Evolutionary conservation across 1,140 invertebrate species (phyloP).

Genomic region (Lepidotrigona ventralis): DNA sequence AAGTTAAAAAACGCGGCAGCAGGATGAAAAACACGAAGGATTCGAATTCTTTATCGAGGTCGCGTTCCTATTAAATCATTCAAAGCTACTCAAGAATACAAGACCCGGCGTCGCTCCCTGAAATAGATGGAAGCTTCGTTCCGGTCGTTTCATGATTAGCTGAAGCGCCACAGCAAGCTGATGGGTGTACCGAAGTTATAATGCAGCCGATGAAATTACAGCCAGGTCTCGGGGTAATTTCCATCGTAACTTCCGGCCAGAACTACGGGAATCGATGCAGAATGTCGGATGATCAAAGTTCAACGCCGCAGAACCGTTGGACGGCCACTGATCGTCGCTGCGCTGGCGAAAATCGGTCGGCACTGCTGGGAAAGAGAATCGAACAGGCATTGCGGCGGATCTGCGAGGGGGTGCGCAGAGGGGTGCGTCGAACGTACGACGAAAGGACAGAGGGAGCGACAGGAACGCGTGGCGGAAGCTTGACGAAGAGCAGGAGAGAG

Average conservation of each 20-base stretch:
- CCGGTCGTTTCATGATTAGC: slow-evolving; percentile 23
- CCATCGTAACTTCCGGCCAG: slow-evolving; percentile 41
- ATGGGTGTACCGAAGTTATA: slow-evolving; percentile 42
- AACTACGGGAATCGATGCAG: slow-evolving; percentile 30
- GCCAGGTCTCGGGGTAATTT: slow-evolving; percentile 36
- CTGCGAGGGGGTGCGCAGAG: not conserved
- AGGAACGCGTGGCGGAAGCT: not conserved
- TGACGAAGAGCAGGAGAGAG: not conserved
- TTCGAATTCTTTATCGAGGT: too few species aligned
- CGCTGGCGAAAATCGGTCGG: slow-evolving; percentile 31
- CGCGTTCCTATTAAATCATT: not conserved
- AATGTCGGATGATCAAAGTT: slow-evolving; percentile 47
- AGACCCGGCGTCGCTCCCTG: not conserved
- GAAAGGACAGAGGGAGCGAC: not conserved
- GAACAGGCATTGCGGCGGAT: not conserved
- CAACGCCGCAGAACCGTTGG: not conserved
- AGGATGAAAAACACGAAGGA: not conserved
- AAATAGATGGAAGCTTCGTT: not conserved
- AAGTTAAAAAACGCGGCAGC: not conserved
- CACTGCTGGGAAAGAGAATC: slow-evolving; percentile 21
- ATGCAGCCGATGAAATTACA: slow-evolving; percentile 39
- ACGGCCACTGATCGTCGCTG: slow-evolving; percentile 3
- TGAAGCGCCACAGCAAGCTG: not conserved
- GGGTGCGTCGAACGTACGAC: not conserved
- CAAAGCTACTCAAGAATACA: not conserved